Evolutionary conservation across 2,113 vertebrate species (phyloP).

Genomic region (Microcebus jonahi): DNA sequence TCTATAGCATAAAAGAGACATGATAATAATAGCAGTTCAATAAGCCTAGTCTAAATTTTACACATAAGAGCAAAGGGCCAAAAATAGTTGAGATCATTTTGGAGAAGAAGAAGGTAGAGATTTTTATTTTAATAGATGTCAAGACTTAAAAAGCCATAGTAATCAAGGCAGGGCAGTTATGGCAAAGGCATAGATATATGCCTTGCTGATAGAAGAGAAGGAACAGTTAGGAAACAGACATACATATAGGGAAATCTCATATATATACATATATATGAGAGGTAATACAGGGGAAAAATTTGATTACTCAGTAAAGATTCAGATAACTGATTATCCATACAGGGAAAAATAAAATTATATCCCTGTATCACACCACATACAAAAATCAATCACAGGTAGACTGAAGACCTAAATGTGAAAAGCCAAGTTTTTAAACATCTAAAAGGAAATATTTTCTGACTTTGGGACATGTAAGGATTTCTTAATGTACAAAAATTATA

Average conservation of each 20-base stretch:
- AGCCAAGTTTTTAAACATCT: conserved; percentile 24
- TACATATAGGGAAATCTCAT: neutral
- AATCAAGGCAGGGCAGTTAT: neutral
- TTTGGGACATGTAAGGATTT: conserved; percentile 2
- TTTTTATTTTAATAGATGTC: neutral
- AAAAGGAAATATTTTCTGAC: conserved; percentile 33
- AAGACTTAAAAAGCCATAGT: neutral
- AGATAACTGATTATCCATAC: neutral
- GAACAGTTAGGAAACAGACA: neutral
- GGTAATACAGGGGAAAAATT: neutral
- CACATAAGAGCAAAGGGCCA: neutral
- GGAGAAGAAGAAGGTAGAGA: neutral
- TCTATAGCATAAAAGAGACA: neutral
- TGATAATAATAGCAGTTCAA: neutral
- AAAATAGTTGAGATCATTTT: conserved; percentile 20
- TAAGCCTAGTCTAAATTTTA: neutral
- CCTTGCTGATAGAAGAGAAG: neutral
- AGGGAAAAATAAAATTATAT: neutral
- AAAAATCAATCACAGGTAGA: neutral
- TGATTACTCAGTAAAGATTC: neutral
- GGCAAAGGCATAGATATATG: neutral
- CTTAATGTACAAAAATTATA: neutral
- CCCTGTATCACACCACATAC: neutral
- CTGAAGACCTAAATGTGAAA: conserved; percentile 6
- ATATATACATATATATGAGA: neutral